Conservation (phyloP, 2,888 invertebrate genomes). For the Phrixothrix hirtus region DNA sequence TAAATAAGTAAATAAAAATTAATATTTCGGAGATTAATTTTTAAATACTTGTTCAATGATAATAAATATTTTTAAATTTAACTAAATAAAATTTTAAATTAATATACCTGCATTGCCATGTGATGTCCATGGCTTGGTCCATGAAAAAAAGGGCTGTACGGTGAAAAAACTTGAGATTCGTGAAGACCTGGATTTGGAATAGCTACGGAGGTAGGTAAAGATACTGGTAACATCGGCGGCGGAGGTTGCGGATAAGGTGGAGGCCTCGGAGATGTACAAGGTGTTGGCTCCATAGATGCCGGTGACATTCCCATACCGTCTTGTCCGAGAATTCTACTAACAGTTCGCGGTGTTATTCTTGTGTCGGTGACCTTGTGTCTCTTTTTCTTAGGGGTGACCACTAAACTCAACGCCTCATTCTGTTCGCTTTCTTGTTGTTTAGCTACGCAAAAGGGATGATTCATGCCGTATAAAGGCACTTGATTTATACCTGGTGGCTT, state of each 20-base stretch:
- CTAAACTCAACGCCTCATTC: conserved; percentile 91
- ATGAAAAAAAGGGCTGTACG: conserved; percentile 88
- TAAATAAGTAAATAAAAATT: conserved; percentile 21
- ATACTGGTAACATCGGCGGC: conserved; percentile 84
- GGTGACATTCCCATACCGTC: conserved; percentile 77
- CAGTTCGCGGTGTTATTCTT: conserved; percentile 87
- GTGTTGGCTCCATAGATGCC: conserved; percentile 64
- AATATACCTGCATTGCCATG: conserved; percentile 56
- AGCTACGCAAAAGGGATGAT: conserved; percentile 64
- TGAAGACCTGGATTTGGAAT: conserved; percentile 95
- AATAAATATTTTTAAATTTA: background rate
- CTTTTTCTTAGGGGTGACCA: conserved; percentile 95
- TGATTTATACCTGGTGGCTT: conserved; percentile 68
- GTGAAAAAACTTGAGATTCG: conserved; percentile 91
- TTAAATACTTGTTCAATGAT: no score
- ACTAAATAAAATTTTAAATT: conserved; percentile 14
- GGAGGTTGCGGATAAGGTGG: conserved; percentile 75
- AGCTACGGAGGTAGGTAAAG: conserved; percentile 93
- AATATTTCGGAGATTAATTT: no score
- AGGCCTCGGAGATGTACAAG: conserved; percentile 63
- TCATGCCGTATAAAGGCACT: conserved; percentile 66
- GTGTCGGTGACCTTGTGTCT: conserved; percentile 97
- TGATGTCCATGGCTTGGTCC: conserved; percentile 57
- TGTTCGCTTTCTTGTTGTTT: conserved; percentile 76
- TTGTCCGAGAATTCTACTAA: conserved; percentile 80